Conservation (phyloP, 2,797 vertebrate species). For the Synaphobranchus kaupii region DNA sequence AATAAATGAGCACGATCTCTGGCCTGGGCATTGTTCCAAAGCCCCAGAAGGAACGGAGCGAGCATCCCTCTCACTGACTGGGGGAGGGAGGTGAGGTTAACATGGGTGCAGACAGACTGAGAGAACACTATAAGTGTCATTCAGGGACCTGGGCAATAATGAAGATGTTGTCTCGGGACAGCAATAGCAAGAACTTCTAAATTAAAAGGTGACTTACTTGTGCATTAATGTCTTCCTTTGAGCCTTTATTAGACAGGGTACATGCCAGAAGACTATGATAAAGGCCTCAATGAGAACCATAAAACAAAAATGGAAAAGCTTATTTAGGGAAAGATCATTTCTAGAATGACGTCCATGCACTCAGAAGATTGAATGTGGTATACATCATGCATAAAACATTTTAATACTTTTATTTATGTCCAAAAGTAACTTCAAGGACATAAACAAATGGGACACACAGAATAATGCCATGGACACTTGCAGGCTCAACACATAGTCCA, state of each 20-base stretch:
- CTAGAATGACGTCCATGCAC: background rate
- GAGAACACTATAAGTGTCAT: background rate
- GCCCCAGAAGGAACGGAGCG: background rate
- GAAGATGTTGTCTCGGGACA: background rate
- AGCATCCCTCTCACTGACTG: background rate
- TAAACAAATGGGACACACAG: too few species aligned
- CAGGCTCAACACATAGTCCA: too few species aligned
- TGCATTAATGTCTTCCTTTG: background rate
- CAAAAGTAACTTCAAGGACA: too few species aligned
- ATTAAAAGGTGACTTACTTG: background rate
- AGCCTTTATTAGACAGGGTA: background rate
- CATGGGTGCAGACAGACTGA: slow-evolving; percentile 12
- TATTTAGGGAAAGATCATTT: background rate
- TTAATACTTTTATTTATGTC: too few species aligned
- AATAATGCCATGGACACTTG: too few species aligned
- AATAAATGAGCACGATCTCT: background rate
- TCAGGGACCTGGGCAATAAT: background rate
- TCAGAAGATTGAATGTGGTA: background rate
- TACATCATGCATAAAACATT: background rate
- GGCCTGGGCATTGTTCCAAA: background rate
- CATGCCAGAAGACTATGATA: background rate
- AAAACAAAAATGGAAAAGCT: background rate
- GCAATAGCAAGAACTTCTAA: too few species aligned
- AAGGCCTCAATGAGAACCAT: background rate
- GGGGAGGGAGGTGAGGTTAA: background rate